Evolutionary conservation across 2,888 invertebrate species (phyloP).

Genomic region (Drepanosiphum platanoidis): DNA sequence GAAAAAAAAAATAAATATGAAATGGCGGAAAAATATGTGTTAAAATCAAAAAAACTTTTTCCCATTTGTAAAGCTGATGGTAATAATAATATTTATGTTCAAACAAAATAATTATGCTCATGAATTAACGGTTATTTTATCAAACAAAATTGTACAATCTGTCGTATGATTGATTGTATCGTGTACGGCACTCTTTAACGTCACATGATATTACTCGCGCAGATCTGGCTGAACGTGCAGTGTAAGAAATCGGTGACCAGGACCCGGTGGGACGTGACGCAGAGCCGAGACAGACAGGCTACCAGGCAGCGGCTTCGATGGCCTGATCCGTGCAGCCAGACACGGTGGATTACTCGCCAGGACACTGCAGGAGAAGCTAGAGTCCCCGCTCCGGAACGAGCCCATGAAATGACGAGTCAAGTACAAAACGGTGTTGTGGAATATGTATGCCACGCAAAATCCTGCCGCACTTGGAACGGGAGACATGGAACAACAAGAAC

Average conservation of each 20-base stretch:
- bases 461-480: constrained; percentile 74
- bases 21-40: constrained; percentile 87
- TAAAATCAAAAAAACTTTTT: constrained; percentile 88
- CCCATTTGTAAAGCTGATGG: constrained; percentile 86
- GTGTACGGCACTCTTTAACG: too few species aligned
- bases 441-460: constrained; percentile 78
- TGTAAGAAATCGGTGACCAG: constrained; percentile 76
- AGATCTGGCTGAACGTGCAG: constrained; percentile 91
- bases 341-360: constrained; percentile 67
- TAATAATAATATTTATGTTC: too few species aligned
- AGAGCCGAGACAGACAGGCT: constrained; percentile 81
- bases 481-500: constrained; percentile 67
- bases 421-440: constrained; percentile 83
- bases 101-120: too few species aligned
- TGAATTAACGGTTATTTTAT: too few species aligned
- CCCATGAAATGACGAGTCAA: constrained; percentile 76
- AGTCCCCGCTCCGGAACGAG: constrained; percentile 75
- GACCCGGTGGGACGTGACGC: constrained; percentile 77
- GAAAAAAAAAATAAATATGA: constrained; percentile 78
- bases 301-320: constrained; percentile 68
- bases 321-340: constrained; percentile 68
- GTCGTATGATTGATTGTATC: neutral
- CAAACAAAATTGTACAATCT: neutral
- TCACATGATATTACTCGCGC: too few species aligned
- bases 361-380: constrained; percentile 73